These are phyloP conservation scores for Drosophila obscura DNA, from an alignment of 1,140 invertebrate genomes.

Conservation along the genomic window DNA sequence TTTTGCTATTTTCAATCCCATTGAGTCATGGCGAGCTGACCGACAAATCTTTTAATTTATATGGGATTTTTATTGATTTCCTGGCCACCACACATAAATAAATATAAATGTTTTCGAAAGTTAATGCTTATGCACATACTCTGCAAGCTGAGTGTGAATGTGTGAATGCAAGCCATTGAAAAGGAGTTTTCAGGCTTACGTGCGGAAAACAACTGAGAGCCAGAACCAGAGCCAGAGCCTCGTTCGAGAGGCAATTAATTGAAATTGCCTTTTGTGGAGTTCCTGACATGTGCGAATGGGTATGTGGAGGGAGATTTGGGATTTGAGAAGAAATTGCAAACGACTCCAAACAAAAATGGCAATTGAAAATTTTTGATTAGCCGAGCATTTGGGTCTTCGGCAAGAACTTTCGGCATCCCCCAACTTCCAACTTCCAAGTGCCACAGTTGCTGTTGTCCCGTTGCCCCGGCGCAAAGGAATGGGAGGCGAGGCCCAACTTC, in stretches of 20 bases:
- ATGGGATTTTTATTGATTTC: too few relatives aligned
- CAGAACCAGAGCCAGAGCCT: too few relatives aligned
- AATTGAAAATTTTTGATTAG: conserved; percentile 68
- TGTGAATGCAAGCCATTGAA: conserved; percentile 4
- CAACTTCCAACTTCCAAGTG: conserved; percentile 41
- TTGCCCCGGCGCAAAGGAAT: conserved; percentile 4
- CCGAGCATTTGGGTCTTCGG: conserved; percentile 45
- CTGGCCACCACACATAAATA: conserved; percentile 15
- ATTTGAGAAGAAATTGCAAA: conserved; percentile 23
- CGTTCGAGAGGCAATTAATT: conserved; percentile 59
- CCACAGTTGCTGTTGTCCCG: conserved; percentile 37
- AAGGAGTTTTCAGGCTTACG: conserved; percentile 7
- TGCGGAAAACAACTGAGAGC: neutral
- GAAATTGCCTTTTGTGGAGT: conserved; percentile 35
- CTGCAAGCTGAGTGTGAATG: neutral
- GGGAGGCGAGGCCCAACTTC: conserved; percentile 23
- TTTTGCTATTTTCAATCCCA: too few relatives aligned
- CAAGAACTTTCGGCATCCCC: conserved; percentile 36
- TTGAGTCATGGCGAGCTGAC: too few relatives aligned
- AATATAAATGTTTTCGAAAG: conserved; percentile 18
- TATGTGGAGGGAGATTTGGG: neutral
- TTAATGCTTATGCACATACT: too few relatives aligned
- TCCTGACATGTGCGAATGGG: conserved; percentile 1
- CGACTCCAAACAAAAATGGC: conserved; percentile 42
- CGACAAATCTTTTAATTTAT: too few relatives aligned